These are phyloP conservation scores for Butorides virescens DNA, from an alignment of 2,113 vertebrate genomes.

Conservation along the genomic window DNA sequence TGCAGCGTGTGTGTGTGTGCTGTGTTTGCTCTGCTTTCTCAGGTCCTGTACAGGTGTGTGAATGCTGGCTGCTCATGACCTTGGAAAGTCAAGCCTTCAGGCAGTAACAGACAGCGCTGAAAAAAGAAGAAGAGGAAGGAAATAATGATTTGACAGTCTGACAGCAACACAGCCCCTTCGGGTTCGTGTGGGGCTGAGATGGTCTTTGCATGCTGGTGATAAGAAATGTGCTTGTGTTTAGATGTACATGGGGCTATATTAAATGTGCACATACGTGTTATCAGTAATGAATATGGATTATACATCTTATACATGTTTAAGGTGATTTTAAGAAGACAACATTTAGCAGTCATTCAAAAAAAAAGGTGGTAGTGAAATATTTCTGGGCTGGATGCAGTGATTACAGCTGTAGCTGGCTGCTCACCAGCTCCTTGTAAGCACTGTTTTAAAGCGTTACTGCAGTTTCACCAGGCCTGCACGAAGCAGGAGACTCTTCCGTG, in stretches of 20 bases:
- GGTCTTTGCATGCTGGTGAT: neutral
- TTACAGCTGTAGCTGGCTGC: neutral
- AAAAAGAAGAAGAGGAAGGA: neutral
- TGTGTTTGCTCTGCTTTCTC: neutral
- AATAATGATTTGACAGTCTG: constrained; percentile 11
- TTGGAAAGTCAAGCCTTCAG: constrained; percentile 13
- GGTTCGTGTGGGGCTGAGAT: neutral
- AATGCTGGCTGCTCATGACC: neutral
- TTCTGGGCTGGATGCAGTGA: neutral
- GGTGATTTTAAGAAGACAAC: neutral
- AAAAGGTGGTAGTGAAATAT: neutral
- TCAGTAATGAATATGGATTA: neutral
- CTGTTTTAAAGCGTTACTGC: neutral
- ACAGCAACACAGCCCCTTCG: neutral
- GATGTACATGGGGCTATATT: neutral
- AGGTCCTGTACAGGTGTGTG: neutral
- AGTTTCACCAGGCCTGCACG: neutral
- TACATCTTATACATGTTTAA: neutral
- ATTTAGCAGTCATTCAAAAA: neutral
- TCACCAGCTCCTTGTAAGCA: neutral
- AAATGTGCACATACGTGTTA: neutral
- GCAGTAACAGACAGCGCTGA: neutral
- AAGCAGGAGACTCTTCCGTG: neutral
- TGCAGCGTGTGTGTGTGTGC: neutral
- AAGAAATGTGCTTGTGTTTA: neutral